Evolutionary conservation across 2,113 vertebrate genomes (phyloP).

Genomic region (Balaeniceps rex): DNA sequence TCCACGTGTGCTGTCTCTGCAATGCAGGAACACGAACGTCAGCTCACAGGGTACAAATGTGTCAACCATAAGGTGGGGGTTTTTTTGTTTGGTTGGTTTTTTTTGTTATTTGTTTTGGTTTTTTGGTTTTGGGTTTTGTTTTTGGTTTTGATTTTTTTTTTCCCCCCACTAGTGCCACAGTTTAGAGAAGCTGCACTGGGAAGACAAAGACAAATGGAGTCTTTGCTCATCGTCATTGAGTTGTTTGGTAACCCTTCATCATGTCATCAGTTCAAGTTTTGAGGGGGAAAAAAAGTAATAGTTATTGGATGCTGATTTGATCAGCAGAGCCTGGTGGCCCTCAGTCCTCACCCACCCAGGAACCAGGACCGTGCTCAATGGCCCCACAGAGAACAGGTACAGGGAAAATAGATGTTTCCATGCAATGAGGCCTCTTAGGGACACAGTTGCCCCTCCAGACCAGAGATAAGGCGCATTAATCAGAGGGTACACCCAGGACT

Average conservation of each 20-base stretch:
- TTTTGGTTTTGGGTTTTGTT: too few species aligned
- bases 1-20: not conserved
- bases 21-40: not conserved
- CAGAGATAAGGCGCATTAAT: not conserved
- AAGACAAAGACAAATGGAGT: not conserved
- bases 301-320: not conserved
- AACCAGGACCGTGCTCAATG: not conserved
- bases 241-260: not conserved
- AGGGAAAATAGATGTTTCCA: rapidly evolving
- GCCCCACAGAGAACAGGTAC: not conserved
- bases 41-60: not conserved
- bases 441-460: not conserved
- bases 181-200: not conserved
- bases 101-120: too few species aligned
- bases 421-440: not conserved
- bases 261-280: too few species aligned
- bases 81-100: not conserved
- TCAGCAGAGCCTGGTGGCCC: not conserved
- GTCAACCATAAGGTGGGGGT: not conserved
- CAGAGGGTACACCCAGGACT: not conserved
- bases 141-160: too few species aligned
- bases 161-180: too few species aligned
- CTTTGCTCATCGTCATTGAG: not conserved
- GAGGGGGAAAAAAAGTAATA: rapidly evolving
- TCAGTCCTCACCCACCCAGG: not conserved